Conservation (phyloP, 2,113 vertebrate genomes). For the Pantherophis guttatus region DNA sequence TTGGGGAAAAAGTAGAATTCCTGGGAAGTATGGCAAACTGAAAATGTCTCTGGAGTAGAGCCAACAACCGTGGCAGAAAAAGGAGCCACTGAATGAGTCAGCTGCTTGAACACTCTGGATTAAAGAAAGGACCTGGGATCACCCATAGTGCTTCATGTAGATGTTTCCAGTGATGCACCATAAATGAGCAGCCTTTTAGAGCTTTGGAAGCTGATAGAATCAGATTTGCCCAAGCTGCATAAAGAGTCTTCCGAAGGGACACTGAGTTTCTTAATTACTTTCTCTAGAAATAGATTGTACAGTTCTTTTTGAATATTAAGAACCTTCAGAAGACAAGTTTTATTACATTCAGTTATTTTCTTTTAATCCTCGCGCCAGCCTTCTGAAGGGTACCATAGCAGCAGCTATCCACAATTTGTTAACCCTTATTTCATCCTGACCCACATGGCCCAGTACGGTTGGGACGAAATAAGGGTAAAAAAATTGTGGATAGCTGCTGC, state of each 20-base stretch:
- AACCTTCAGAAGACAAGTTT: not conserved
- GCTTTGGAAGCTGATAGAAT: not conserved
- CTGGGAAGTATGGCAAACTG: not conserved
- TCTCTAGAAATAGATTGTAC: too few species aligned
- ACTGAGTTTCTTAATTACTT: not conserved
- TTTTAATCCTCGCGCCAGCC: not conserved
- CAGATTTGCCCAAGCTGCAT: not conserved
- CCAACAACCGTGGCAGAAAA: not conserved
- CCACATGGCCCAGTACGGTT: too few species aligned
- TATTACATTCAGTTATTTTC: not conserved
- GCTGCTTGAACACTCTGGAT: not conserved
- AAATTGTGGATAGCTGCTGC: too few species aligned
- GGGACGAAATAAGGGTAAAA: too few species aligned
- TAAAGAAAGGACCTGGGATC: not conserved
- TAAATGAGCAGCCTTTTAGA: not conserved
- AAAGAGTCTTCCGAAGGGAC: not conserved
- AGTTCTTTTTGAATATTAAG: too few species aligned
- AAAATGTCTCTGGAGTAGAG: not conserved
- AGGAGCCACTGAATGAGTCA: not conserved
- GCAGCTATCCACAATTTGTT: too few species aligned
- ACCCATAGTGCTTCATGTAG: not conserved
- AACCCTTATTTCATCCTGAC: too few species aligned
- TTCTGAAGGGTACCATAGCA: too few species aligned
- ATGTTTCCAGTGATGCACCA: not conserved
- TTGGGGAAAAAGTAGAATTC: not conserved